Evolutionary conservation across 2,113 vertebrate genomes (phyloP).

Genomic region (Grallaria varia): DNA sequence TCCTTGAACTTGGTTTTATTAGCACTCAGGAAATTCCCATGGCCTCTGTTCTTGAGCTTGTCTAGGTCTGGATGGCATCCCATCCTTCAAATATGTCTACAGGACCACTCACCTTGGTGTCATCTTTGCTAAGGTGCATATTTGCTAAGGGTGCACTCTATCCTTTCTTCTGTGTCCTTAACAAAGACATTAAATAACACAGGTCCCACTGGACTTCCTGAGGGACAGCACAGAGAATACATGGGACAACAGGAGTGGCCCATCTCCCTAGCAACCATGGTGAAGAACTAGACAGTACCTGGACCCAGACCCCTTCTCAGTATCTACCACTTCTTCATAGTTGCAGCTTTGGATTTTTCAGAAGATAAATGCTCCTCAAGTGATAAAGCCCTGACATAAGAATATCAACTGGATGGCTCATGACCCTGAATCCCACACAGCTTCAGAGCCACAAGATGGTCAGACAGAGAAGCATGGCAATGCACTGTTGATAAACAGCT

Average conservation of each 20-base stretch:
- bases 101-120: neutral
- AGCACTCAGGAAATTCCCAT: neutral
- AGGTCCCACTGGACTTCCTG: neutral
- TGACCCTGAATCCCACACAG: neutral
- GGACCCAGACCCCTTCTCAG: neutral
- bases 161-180: neutral
- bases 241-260: neutral
- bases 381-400: neutral
- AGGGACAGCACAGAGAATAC: neutral
- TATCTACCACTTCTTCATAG: neutral
- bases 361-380: neutral
- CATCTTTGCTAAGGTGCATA: neutral
- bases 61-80: no score
- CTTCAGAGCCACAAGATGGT: neutral
- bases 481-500: neutral
- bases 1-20: neutral
- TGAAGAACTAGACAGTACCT: neutral
- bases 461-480: neutral
- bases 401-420: neutral
- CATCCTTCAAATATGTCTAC: fast-evolving
- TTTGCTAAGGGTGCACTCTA: fast-evolving
- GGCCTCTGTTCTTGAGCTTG: fast-evolving
- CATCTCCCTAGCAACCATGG: fast-evolving
- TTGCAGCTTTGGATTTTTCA: neutral
- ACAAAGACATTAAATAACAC: neutral